These are phyloP conservation scores for Melitaea cinxia DNA, from an alignment of 1,140 invertebrate species.

Conservation along the genomic window DNA sequence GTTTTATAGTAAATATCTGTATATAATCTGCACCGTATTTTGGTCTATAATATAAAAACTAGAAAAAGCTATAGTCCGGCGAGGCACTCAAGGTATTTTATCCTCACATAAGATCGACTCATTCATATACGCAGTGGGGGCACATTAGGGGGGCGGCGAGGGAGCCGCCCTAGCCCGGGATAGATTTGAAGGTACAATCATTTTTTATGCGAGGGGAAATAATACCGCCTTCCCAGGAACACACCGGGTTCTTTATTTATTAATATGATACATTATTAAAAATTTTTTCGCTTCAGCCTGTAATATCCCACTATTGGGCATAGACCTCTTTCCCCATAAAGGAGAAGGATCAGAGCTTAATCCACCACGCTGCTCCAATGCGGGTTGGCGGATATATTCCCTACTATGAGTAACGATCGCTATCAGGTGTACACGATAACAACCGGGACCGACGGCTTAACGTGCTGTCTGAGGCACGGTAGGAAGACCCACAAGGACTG, in stretches of 20 bases:
- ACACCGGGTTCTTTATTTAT: constrained; percentile 39
- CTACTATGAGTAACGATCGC: too few species aligned
- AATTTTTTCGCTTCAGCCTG: too few species aligned
- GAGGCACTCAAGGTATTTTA: constrained; percentile 46
- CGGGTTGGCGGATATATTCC: too few species aligned
- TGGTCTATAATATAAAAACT: background rate
- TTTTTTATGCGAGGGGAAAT: constrained; percentile 80
- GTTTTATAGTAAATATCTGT: too few species aligned
- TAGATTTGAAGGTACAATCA: constrained; percentile 81
- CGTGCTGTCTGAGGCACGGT: too few species aligned
- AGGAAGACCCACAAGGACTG: background rate
- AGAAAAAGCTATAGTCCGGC: constrained; percentile 10
- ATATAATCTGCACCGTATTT: background rate
- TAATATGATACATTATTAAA: background rate
- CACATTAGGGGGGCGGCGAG: constrained; percentile 48
- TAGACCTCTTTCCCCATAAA: too few species aligned
- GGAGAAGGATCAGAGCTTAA: too few species aligned
- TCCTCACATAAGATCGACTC: constrained; percentile 57
- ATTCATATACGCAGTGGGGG: constrained; percentile 59
- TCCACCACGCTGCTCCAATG: too few species aligned
- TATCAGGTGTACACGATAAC: too few species aligned
- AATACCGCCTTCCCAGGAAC: constrained; percentile 42
- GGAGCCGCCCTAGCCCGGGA: constrained; percentile 70
- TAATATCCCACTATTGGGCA: too few species aligned
- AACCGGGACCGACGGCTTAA: too few species aligned